Evolutionary conservation across 2,113 vertebrate species (phyloP), one percentile per base, ranked within the genome.

Genomic region (Sula dactylatra): DNA sequence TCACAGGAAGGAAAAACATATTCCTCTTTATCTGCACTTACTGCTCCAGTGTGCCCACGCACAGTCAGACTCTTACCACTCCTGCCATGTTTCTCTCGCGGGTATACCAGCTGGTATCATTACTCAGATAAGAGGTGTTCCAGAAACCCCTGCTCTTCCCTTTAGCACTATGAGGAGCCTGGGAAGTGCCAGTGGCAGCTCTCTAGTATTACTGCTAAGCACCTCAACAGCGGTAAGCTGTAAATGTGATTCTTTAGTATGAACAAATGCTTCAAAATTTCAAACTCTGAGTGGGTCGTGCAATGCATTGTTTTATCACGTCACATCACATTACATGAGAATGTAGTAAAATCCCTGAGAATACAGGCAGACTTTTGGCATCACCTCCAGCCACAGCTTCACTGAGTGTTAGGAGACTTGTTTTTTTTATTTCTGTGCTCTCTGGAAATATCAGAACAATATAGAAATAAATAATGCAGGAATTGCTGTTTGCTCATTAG

Each of bases 21-120:
- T 3, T 69, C 62, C 5, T 81, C 27, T 69, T 32, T 31, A 38
- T 47, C 61, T 72, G 27, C 34, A 49, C 29, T 49, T 36, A 10
- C 25, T 40, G 62, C 40, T 64, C 36, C 56, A 20, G 29, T 4
- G 1, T 74, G 55, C 82, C 82, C 45, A 38, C 1, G 0, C 1
- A 0, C 38, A 15, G 16, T 14, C 77, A 38, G 38, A 4, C 44
- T 74, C 49, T 8, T 32, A 4, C 18, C 18, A 3, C 62, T 82
- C 62, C 62, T 27, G 36, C 7, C 0, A n/a, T 0, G 0, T 59
- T 58, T 70, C 55, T 40, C 21, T 58, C 0, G 0, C 3, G 12
- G 29, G 21, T 65, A 11, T 76, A 16, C 29, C 9, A 1, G 4
- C 44, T 59, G 15, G 26, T 55, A 14, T 16, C 40, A 2, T 32